phyloP scores from a whole-genome alignment of 1,140 invertebrate genomes.

The Spodoptera litura region DNA sequence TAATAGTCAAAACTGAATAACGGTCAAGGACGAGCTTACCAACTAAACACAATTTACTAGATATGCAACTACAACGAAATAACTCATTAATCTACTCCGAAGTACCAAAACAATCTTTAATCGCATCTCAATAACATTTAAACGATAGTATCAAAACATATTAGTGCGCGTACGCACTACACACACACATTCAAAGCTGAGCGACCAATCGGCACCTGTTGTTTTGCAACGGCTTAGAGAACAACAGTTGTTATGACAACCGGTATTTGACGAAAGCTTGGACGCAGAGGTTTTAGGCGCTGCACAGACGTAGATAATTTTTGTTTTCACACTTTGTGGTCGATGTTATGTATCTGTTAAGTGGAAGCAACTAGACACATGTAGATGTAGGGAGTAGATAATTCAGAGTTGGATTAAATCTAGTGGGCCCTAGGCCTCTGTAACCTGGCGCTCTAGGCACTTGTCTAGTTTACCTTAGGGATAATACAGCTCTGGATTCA shows the following conservation, averaged over 20 bases:
- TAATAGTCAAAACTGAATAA: not conserved
- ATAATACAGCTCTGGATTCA: too few relatives aligned
- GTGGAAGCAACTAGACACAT: too few relatives aligned
- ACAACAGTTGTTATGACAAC: slow-evolving; percentile 13
- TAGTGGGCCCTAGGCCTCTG: too few relatives aligned
- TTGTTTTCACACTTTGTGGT: too few relatives aligned
- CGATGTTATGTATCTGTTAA: too few relatives aligned
- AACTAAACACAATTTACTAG: not conserved
- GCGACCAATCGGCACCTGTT: not conserved
- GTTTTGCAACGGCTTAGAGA: slow-evolving; percentile 9
- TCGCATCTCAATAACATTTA: slow-evolving; percentile 22
- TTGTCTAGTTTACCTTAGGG: too few relatives aligned
- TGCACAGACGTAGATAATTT: too few relatives aligned
- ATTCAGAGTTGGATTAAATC: too few relatives aligned
- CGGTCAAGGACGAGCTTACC: not conserved
- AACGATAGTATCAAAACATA: slow-evolving; percentile 1
- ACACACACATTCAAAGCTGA: slow-evolving; percentile 2
- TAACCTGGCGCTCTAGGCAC: too few relatives aligned
- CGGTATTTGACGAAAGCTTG: slow-evolving; percentile 19
- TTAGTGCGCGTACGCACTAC: not conserved
- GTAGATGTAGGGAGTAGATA: too few relatives aligned
- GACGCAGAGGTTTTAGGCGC: not conserved
- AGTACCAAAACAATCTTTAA: slow-evolving; percentile 16
- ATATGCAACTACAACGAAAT: not conserved
- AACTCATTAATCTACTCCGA: not conserved